Evolutionary conservation across 2,113 vertebrate species (phyloP).

Genomic region (Arenaria interpres): DNA sequence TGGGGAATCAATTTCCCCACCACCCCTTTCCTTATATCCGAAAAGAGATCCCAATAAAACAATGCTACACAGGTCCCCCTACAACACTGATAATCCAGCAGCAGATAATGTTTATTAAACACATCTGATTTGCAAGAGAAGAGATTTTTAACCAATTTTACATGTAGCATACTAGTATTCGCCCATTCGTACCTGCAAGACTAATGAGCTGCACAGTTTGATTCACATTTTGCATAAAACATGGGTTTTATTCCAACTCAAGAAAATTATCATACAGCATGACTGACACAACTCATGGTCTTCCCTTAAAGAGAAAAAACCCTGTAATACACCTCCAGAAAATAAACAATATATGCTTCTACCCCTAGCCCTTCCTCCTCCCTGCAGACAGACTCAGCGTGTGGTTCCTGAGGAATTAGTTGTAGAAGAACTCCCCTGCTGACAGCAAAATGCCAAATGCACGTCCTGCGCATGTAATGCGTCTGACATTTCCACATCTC

Average conservation of each 20-base stretch:
- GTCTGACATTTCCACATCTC: constrained; percentile 82
- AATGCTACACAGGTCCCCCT: background rate
- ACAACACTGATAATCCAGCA: background rate
- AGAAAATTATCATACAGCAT: constrained; percentile 37
- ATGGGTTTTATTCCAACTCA: background rate
- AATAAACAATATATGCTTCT: constrained; percentile 57
- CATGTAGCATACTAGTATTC: background rate
- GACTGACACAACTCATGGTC: constrained; percentile 43
- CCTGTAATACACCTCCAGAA: constrained; percentile 22
- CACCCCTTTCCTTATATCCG: background rate
- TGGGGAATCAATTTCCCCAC: background rate
- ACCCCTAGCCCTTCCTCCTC: constrained; percentile 47
- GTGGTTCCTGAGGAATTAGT: constrained; percentile 79
- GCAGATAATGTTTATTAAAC: background rate
- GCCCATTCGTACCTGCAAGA: background rate
- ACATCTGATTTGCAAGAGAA: background rate
- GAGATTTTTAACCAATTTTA: background rate
- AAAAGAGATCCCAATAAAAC: background rate
- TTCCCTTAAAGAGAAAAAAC: constrained; percentile 38
- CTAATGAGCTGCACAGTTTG: background rate
- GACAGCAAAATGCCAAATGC: constrained; percentile 81
- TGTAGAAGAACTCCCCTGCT: constrained; percentile 75
- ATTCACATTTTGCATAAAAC: background rate
- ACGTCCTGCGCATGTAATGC: constrained; percentile 76
- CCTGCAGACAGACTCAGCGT: constrained; percentile 75